phyloP scores from a whole-genome alignment of 2,797 vertebrate genomes.

The Poecilia velifera region DNA sequence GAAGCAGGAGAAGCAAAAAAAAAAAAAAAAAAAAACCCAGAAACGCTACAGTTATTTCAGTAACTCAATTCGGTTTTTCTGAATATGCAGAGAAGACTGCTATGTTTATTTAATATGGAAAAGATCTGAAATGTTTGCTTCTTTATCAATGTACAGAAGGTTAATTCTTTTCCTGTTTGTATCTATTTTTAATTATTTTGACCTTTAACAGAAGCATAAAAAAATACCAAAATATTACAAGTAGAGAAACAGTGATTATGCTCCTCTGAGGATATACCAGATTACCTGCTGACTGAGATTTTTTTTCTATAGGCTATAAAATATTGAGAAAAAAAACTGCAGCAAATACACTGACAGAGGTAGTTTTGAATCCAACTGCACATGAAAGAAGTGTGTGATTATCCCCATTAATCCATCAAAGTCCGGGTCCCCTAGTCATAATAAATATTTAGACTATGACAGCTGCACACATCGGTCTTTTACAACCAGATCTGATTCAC shows the following conservation, averaged over 20 bases:
- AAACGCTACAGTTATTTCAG: slow-evolving; percentile 49
- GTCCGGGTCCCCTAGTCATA: neutral
- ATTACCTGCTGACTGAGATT: neutral
- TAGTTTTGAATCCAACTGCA: neutral
- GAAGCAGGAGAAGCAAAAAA: slow-evolving; percentile 51
- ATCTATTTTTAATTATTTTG: slow-evolving; percentile 9
- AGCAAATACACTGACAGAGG: neutral
- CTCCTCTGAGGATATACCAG: neutral
- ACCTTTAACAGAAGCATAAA: neutral
- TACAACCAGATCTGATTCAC: neutral
- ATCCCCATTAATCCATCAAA: slow-evolving; percentile 1
- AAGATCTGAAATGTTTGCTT: slow-evolving; percentile 19
- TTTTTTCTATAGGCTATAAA: neutral
- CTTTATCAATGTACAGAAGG: slow-evolving; percentile 15
- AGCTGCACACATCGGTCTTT: neutral
- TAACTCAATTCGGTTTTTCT: slow-evolving; percentile 40
- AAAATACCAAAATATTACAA: neutral
- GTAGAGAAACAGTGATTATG: neutral
- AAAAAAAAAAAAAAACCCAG: slow-evolving; percentile 41
- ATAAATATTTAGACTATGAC: neutral
- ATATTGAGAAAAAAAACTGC: slow-evolving; percentile 3
- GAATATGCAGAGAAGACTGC: slow-evolving; percentile 21
- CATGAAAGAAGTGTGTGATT: neutral
- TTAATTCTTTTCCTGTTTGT: slow-evolving; percentile 8
- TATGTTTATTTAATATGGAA: slow-evolving; percentile 48